Conservation (phyloP, 2,113 vertebrate genomes). For the Chiloscyllium plagiosum region DNA sequence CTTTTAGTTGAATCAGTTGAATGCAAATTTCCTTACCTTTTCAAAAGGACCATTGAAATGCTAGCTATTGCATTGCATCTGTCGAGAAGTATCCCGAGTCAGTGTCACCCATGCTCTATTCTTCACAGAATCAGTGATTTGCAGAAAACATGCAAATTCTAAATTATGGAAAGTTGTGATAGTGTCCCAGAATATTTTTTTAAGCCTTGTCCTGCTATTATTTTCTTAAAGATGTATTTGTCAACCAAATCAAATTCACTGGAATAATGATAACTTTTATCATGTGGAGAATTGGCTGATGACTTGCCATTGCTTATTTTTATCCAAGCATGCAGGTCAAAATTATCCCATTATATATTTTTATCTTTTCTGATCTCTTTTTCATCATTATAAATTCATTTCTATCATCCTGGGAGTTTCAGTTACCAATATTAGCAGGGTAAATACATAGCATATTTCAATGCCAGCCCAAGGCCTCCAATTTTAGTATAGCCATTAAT, state of each 20-base stretch:
- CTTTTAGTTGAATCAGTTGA: background rate
- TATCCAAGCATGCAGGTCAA: background rate
- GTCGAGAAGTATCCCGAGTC: background rate
- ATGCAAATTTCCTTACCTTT: background rate
- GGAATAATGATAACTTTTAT: background rate
- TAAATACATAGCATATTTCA: background rate
- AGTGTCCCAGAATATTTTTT: background rate
- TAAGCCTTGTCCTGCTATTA: background rate
- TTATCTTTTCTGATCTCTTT: background rate
- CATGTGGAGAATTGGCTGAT: background rate
- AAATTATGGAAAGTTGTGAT: conserved; percentile 5
- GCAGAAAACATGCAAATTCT: background rate
- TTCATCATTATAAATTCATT: background rate
- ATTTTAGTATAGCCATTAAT: background rate
- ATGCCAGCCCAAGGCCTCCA: background rate
- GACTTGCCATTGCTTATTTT: background rate
- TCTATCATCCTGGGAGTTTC: too few relatives aligned
- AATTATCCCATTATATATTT: background rate
- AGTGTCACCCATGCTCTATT: background rate
- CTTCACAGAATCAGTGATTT: background rate
- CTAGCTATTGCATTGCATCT: background rate
- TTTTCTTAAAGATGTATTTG: background rate
- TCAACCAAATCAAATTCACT: background rate
- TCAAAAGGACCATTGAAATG: background rate
- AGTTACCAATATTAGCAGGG: background rate